A percentile compares a stretch with the other conserved stretches of the same genome.
Conservation (phyloP, 2,888 invertebrate species). For the Leucophenga montana region DNA sequence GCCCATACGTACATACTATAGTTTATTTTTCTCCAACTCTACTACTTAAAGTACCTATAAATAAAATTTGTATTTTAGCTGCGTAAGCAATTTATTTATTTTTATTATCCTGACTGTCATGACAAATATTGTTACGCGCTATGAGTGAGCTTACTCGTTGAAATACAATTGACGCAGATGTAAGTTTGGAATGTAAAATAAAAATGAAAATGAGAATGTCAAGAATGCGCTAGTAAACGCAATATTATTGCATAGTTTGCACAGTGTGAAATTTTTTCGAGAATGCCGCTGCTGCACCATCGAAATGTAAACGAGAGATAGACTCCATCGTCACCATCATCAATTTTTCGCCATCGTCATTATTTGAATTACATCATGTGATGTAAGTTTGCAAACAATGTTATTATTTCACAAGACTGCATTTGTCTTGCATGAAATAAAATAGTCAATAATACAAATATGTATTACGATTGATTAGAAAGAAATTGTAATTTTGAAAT, state of each 20-base stretch:
- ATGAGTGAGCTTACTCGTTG: not conserved
- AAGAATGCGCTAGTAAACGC: not conserved
- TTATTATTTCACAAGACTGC: too few relatives aligned
- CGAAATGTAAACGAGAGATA: too few relatives aligned
- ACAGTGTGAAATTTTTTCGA: not conserved
- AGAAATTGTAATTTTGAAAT: not conserved
- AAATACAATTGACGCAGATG: too few relatives aligned
- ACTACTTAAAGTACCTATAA: conserved; percentile 25
- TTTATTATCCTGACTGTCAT: conserved; percentile 50
- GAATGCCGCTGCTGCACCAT: too few relatives aligned
- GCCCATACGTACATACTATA: not conserved
- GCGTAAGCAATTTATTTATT: conserved; percentile 57
- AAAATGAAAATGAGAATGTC: not conserved
- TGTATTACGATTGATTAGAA: not conserved
- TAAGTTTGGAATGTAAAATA: not conserved
- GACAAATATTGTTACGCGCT: conserved; percentile 4
- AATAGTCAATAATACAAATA: not conserved
- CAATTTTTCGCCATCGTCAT: not conserved
- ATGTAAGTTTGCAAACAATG: too few relatives aligned
- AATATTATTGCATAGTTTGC: conserved; percentile 2
- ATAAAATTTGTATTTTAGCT: conserved; percentile 44
- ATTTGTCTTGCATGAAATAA: too few relatives aligned
- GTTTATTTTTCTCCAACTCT: not conserved
- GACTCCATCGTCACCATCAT: not conserved
- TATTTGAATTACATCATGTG: conserved; percentile 1